A percentile compares a stretch with the other conserved stretches of the same genome.
Evolutionary conservation across 2,888 invertebrate genomes (phyloP).

Genomic region (Neoscelio sp.): DNA sequence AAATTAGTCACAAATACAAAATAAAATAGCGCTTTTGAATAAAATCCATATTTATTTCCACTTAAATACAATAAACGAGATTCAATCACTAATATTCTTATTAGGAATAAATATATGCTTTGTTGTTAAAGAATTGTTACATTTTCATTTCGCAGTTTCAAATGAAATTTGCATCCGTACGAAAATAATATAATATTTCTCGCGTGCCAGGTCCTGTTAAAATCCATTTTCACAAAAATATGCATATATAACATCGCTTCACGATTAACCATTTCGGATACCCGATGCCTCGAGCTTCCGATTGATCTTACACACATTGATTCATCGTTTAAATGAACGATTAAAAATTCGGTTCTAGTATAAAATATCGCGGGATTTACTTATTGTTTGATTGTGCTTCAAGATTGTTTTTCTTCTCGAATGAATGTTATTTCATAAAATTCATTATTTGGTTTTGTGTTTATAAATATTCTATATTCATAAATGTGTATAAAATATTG

Average conservation of each 20-base stretch:
- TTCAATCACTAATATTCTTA: conserved; percentile 6
- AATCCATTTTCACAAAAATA: neutral
- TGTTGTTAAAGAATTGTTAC: neutral
- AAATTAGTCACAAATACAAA: neutral
- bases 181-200: conserved; percentile 18
- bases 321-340: neutral
- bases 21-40: conserved; percentile 15
- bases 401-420: conserved; percentile 39
- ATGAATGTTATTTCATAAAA: conserved; percentile 36
- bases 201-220: neutral
- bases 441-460: conserved; percentile 34
- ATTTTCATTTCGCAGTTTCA: neutral
- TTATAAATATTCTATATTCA: no score
- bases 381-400: conserved; percentile 61
- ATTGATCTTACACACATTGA: neutral
- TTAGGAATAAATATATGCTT: conserved; percentile 23
- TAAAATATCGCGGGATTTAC: conserved; percentile 37
- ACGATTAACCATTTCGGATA: neutral
- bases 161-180: neutral
- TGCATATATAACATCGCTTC: neutral
- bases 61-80: conserved; percentile 25
- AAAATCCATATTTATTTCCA: conserved; percentile 31
- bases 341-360: conserved; percentile 31
- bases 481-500: conserved; percentile 37
- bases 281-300: neutral